Evolutionary conservation across 2,888 invertebrate genomes (phyloP), one percentile per base, ranked within the genome.

Genomic region (Agonopterix alstromeriana): DNA sequence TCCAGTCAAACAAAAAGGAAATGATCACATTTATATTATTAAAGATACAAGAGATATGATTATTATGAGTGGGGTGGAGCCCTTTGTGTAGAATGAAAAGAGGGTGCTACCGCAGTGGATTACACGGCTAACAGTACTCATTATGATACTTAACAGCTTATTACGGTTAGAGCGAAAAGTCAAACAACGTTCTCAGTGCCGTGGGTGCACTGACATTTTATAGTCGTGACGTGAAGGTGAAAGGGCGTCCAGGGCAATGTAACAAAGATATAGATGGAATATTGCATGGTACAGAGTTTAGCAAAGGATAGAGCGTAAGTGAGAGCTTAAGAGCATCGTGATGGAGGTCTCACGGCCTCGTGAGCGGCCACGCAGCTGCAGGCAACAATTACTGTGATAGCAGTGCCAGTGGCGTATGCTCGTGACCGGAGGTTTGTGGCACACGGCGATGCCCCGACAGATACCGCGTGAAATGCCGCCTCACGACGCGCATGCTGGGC

Each of bases 401-500:
- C 63, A 60, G 64, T 67, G 65, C 27, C 27, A 5, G 82, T 79
- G 83, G 76, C 68, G 81, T 82, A 82, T 83, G 82, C 73, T 85
- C 86, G 87, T 86, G 85, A 87, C 82, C 77, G 75, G 75, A 67
- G 74, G 73, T 79, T 81, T 76, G 77, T 77, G 70, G 83, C 78
- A 70, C 81, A 75, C 65, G 62, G 58, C 70, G 86, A 85, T 86
- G 84, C 73, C 79, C 76, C 70, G 65, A 56, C 64, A 77, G 87
- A 87, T 87, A 87, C 63, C 72, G 74, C 82, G 80, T 82, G 80
- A 84, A 85, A 85, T 82, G 83, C 82, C 79, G 77, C 74, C 78
- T 83, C 85, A 86, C 86, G 85, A 86, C 77, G 65, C 60, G 65
- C 78, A 77, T 76, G 74, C 65, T 63, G 65, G 60, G 70, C 61